Base-by-base conservation (phyloP, 2,797 vertebrate genomes). In the Enteromius argenteus region DNA sequence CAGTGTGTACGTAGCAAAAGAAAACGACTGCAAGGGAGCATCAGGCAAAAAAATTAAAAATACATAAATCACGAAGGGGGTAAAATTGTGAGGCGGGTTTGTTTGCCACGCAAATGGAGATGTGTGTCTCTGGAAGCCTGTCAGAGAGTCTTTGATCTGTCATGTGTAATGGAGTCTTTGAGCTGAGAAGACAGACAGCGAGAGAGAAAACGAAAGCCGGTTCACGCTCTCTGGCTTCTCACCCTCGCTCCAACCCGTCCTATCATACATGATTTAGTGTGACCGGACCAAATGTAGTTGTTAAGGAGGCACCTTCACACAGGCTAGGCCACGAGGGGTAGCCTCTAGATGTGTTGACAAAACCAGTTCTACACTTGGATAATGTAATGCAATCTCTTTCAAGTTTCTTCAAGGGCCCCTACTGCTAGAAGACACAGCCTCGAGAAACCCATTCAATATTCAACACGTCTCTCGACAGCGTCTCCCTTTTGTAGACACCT, bases 331-430 rank as follows among this genome's bases (percentile, higher is more conserved):
- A 53, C n/a, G 39, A 84, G 75, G 37, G 66, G 51, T 6, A 44
- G 64, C 74, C 66, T 49, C 62, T 11, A 58, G 81, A 84, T 62
- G 77, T 75, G 71, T 83, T 80, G 81, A 84, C 71, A 80, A 80
- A 77, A 64, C 78, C 79, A 44, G 71, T 46, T 75, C 78, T 80
- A 30, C 71, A 69, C 77, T 68, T 62, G 85, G 58, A 80, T 86
- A 86, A 86, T 84, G 51, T 69, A 83, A 84, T 71, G 79, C 81
- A 83, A 69, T 80, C 77, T 56, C 85, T 86, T 84, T 86, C 81
- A 86, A 80, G 85, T 86, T 78, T 69, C 62, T 80, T 80, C 81
- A 76, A 78, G 82, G 76, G 62, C 49, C 56, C 81, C 81, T 21
- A 71, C 77, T 84, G 85, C 78, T 73, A 23, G 66, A 75, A 85